Percentiles rank a stretch among this genome's conserved stretches.
Conservation (phyloP, 2,113 vertebrate species). For the Romanogobio albipinnatus region DNA sequence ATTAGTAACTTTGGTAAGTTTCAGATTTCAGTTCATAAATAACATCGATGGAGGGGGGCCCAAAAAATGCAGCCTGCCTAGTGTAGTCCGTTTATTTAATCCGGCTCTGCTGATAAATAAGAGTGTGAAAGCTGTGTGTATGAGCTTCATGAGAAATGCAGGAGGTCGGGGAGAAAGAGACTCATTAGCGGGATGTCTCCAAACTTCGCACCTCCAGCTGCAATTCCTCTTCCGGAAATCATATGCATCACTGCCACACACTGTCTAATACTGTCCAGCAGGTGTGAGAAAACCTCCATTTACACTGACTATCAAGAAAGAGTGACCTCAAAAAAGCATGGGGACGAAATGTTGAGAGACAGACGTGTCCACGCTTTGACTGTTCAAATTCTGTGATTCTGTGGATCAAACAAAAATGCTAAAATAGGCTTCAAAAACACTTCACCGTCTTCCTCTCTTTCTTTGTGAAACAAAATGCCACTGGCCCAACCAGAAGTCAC, state of each 20-base stretch:
- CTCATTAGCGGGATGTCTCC: constrained; percentile 8
- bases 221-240: neutral
- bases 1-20: too few relatives aligned
- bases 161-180: neutral
- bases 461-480: neutral
- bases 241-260: constrained; percentile 16
- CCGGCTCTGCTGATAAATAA: neutral
- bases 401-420: neutral
- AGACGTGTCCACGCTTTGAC: neutral
- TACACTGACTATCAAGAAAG: neutral
- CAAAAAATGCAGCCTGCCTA: too few relatives aligned
- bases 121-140: neutral
- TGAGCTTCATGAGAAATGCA: constrained; percentile 33
- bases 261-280: neutral
- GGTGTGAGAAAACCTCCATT: neutral
- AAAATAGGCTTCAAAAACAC: neutral
- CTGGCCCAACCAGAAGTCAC: neutral
- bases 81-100: too few relatives aligned
- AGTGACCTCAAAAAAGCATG: neutral
- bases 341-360: neutral
- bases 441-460: neutral
- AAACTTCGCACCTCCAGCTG: constrained; percentile 20
- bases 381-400: neutral
- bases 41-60: too few relatives aligned
- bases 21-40: too few relatives aligned